Base-by-base conservation (phyloP, 2,888 invertebrate species). In the Liopterus haemorrhoidalis region DNA sequence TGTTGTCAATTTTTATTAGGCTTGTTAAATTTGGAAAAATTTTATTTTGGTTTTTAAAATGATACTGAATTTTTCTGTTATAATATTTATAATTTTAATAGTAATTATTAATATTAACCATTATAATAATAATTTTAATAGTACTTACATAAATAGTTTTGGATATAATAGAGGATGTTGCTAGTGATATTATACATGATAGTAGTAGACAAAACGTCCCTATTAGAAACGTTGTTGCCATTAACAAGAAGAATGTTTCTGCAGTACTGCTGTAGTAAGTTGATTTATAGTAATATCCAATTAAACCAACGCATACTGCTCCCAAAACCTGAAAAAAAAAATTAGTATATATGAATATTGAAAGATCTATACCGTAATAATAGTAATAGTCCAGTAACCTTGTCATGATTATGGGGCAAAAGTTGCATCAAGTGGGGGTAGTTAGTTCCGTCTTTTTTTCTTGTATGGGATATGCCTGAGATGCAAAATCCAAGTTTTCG, bases 161-260 rank as follows among this genome's bases (percentile, higher is more conserved):
- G 1, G 87, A 77, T 57, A 91, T 79, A 54, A 90, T 81, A 21
- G 85, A 80, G n/a, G 87, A 82, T 0, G 89, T 85, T 11, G 87
- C 79, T 36, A 88, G 71, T 2, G 90, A 89, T 20, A 81, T 70
- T n/a, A 90, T 57, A 55, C 84, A 88, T 1, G 90, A 77, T 3
- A 81, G 59, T 27, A 90, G 66, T 28, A 90, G 64, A 51, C 87
- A 78, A 59, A 84, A 83, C 15, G 88, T 89, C 39, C 84, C 82
- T 49, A 90, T 79, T 62, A 90, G 73, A 61, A 86, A 90, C 11
- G 89, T 74, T 0, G 83, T 82, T 0, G 81, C 73, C 62, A 86
- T 81, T 45, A 89, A 66, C 19, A 86, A 69, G 65, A 81, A 84
- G 67, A 89, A 87, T 14, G 83, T 66, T 57, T 81, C 79, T 0